Evolutionary conservation across 1,140 invertebrate species (phyloP).

Genomic region (Diplogasteroides magnus): DNA sequence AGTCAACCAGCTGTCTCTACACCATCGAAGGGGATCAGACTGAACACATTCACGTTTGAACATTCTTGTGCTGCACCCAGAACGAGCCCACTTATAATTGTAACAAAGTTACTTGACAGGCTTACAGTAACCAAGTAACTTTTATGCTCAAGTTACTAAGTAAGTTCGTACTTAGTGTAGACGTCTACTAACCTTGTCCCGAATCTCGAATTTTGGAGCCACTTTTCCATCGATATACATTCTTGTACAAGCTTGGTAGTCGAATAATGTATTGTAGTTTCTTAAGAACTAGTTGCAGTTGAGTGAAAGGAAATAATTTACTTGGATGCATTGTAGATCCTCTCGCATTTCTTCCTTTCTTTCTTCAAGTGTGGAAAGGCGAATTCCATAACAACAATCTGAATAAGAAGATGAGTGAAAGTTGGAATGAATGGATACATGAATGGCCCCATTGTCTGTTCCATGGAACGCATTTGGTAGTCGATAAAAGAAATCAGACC

Average conservation of each 20-base stretch:
- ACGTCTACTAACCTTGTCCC: background rate
- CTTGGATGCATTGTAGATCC: background rate
- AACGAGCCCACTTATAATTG: constrained; percentile 11
- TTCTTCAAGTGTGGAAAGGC: background rate
- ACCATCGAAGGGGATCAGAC: constrained; percentile 16
- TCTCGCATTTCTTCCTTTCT: background rate
- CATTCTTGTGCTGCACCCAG: background rate
- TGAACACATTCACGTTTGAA: no score
- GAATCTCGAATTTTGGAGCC: background rate
- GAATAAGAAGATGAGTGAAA: background rate
- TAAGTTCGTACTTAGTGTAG: background rate
- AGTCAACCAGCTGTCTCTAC: constrained; percentile 43
- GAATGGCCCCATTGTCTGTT: constrained; percentile 44
- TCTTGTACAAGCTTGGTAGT: background rate
- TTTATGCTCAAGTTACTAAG: constrained; percentile 8
- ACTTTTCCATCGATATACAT: background rate
- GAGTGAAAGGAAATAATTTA: constrained; percentile 10
- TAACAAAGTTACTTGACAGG: background rate
- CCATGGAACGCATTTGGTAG: constrained; percentile 40
- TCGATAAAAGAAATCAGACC: constrained; percentile 43
- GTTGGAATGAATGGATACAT: constrained; percentile 11
- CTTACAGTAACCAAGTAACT: constrained; percentile 27
- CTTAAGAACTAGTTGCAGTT: constrained; percentile 13
- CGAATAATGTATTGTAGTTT: background rate
- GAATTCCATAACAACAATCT: background rate